A percentile compares a stretch with the other conserved stretches of the same genome.
Evolutionary conservation across 1,140 invertebrate genomes (phyloP).

Genomic region (Holcopasites calliopsidis): DNA sequence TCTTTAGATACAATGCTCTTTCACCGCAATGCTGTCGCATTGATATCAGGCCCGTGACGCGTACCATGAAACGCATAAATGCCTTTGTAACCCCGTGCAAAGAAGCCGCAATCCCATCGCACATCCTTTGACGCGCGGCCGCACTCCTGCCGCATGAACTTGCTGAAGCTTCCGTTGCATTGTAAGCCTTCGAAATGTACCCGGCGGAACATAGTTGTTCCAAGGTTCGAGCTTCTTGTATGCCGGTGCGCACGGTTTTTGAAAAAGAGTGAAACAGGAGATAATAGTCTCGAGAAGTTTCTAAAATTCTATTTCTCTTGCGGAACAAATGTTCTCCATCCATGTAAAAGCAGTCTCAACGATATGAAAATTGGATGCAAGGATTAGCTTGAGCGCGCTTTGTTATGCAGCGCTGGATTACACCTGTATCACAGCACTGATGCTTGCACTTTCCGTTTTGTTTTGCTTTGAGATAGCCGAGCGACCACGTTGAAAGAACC

Average conservation of each 20-base stretch:
- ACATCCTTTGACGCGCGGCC: not conserved
- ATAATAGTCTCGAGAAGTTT: too few relatives aligned
- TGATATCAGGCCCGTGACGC: slow-evolving; percentile 11
- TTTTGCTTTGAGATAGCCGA: not conserved
- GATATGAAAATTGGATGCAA: not conserved
- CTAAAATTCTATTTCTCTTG: too few relatives aligned
- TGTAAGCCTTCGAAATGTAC: not conserved
- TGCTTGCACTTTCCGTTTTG: not conserved
- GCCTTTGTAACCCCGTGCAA: slow-evolving; percentile 12
- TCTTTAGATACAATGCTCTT: slow-evolving; percentile 13
- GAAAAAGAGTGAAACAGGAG: too few relatives aligned
- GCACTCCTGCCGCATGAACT: not conserved
- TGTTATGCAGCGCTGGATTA: not conserved
- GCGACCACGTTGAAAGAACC: not conserved
- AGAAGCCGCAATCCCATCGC: slow-evolving; percentile 19
- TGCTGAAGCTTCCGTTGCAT: not conserved
- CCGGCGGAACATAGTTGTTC: not conserved
- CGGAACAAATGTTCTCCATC: too few relatives aligned
- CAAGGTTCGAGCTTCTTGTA: not conserved
- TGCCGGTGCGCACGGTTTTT: too few relatives aligned
- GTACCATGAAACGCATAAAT: slow-evolving; percentile 9
- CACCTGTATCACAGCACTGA: not conserved
- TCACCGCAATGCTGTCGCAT: not conserved
- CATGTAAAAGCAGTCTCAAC: too few relatives aligned
- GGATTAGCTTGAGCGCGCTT: not conserved